Percentiles rank a stretch among this genome's conserved stretches.
Evolutionary conservation across 2,113 vertebrate genomes (phyloP).

Genomic region (Dermatemys mawii): DNA sequence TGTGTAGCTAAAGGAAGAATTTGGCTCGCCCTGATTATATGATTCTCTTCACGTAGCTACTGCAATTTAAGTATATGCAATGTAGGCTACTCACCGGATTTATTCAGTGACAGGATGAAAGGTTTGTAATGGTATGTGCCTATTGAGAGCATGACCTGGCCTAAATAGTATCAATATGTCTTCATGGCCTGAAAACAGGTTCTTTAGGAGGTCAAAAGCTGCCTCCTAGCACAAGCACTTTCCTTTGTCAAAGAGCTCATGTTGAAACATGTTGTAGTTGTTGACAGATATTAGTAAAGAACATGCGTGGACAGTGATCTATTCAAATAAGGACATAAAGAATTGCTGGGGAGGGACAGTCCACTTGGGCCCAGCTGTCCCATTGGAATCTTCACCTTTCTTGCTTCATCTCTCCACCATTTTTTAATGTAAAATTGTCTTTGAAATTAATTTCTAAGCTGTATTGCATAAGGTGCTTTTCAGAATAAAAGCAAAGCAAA

Average conservation of each 20-base stretch:
- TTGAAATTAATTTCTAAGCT: neutral
- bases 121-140: neutral
- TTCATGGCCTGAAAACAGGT: neutral
- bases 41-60: neutral
- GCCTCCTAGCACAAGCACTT: neutral
- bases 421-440: neutral
- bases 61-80: neutral
- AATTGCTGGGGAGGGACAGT: neutral
- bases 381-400: neutral
- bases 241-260: neutral
- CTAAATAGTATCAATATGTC: neutral
- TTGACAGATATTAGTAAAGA: neutral
- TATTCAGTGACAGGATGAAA: conserved; percentile 25
- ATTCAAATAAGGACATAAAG: neutral
- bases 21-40: neutral
- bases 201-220: neutral
- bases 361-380: neutral
- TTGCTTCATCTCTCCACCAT: neutral
- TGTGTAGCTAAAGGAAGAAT: neutral
- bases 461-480: neutral
- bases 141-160: neutral
- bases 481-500: conserved; percentile 1
- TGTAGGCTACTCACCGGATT: neutral
- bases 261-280: neutral
- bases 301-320: neutral